A percentile compares a stretch with the other conserved stretches of the same genome.
These are phyloP conservation scores for Rhinopithecus roxellana DNA, from an alignment of 2,113 vertebrate genomes.

Conservation along the genomic window DNA sequence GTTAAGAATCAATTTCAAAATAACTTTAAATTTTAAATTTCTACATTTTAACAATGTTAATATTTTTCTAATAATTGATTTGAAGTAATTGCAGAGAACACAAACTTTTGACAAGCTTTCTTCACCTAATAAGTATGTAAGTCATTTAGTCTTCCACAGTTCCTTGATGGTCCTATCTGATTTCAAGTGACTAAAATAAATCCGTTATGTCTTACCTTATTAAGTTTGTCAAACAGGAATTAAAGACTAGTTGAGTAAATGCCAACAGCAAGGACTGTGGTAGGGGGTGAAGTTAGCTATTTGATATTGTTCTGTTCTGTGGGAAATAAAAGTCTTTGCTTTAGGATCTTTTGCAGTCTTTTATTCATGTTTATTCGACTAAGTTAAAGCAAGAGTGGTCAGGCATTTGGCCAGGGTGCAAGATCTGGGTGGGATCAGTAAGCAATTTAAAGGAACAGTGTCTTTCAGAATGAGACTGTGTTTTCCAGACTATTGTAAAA, in stretches of 20 bases:
- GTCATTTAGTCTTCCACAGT: neutral
- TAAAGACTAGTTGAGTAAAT: constrained; percentile 55
- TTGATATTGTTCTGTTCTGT: constrained; percentile 48
- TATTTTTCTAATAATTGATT: constrained; percentile 8
- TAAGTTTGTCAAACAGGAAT: constrained; percentile 55
- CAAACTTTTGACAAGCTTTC: neutral
- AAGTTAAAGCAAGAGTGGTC: constrained; percentile 71
- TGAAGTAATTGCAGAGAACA: neutral
- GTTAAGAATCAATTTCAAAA: constrained; percentile 33
- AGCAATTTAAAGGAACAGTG: constrained; percentile 80
- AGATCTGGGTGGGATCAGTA: constrained; percentile 64
- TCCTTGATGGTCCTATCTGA: neutral
- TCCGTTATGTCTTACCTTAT: constrained; percentile 74
- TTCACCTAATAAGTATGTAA: neutral
- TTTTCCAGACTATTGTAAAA: neutral
- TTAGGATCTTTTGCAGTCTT: constrained; percentile 65
- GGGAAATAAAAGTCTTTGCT: constrained; percentile 63
- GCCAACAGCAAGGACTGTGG: constrained; percentile 31
- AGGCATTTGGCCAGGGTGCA: constrained; percentile 79
- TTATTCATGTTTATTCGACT: constrained; percentile 65
- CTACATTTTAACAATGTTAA: neutral
- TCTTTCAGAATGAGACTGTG: neutral
- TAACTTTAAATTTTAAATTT: constrained; percentile 13
- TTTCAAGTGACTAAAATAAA: constrained; percentile 53
- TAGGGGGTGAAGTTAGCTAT: neutral